Evolutionary conservation across 2,888 invertebrate species (phyloP), one percentile per base, ranked within the genome.

Genomic region (Cacoxenus indagator): DNA sequence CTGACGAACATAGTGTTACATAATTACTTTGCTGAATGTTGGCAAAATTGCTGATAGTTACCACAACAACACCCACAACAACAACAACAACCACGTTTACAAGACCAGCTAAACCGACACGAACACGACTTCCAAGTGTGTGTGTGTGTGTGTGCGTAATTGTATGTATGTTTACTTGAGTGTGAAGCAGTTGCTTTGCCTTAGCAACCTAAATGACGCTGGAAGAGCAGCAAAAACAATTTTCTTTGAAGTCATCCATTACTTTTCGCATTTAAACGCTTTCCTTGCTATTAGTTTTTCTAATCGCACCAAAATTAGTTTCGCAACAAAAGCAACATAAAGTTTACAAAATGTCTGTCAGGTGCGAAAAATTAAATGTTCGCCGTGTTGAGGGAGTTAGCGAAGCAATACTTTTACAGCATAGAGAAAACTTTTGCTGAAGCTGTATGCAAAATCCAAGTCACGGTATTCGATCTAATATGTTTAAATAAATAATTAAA

Each of bases 161-260:
- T 54, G 45, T 64, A 6, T 14, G 29, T 24, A 61, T 48, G 11
- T 43, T 61, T 68, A 54, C 67, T 69, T 78, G 78, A 78, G 79
- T 82, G 79, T 71, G 82, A 79, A 80, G 14, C 37, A 37, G 2
- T 37, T 37, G 37, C 37, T 4, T 8, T 37, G 37, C 76, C 76
- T 73, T 80, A 80, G 78, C 82, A 82, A 79, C 80, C 82, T 82
- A 78, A 80, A 79, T 82, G 78, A 72, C 71, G 72, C 70, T 62
- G 70, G 11, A 59, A 57, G 31, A 64, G 27, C 74, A 72, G 26
- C 61, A 75, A 78, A 79, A 82, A 78, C 82, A 82, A 82, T 79
- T 79, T 79, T 82, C 80, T 80, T 82, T 80, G 73, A 80, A 61
- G 61, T 67, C 64, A 65, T 68, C 55, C 68, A 72, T 67, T 70